phyloP scores from a whole-genome alignment of 2,888 invertebrate species.

The Campoplex capitator region DNA sequence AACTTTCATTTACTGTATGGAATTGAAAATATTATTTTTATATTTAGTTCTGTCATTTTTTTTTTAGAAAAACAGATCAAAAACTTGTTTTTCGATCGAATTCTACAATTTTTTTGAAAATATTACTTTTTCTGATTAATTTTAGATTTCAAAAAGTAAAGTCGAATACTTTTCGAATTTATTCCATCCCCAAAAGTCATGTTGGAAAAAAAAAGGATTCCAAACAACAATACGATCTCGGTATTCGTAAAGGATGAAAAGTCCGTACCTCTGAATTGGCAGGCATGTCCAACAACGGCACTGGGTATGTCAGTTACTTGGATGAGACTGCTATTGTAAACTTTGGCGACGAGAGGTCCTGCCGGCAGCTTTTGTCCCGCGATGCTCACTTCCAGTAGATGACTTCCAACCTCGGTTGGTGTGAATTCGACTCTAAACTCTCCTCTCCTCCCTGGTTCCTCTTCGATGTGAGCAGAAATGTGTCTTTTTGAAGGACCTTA shows the following conservation, averaged over 20 bases:
- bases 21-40: too few relatives aligned
- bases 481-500: slow-evolving; percentile 93
- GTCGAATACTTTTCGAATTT: too few relatives aligned
- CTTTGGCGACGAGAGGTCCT: slow-evolving; percentile 96
- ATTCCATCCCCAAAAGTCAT: too few relatives aligned
- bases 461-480: slow-evolving; percentile 92
- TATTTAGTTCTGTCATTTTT: too few relatives aligned
- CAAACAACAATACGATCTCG: too few relatives aligned
- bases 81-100: too few relatives aligned
- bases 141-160: too few relatives aligned
- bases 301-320: slow-evolving; percentile 97
- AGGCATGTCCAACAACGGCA: slow-evolving; percentile 97
- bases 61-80: too few relatives aligned
- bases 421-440: slow-evolving; percentile 96
- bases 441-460: slow-evolving; percentile 91
- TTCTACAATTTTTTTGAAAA: too few relatives aligned
- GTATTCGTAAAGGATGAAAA: background rate
- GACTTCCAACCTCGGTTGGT: slow-evolving; percentile 97
- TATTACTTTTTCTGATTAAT: too few relatives aligned
- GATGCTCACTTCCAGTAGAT: slow-evolving; percentile 95
- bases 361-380: slow-evolving; percentile 95
- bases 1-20: too few relatives aligned
- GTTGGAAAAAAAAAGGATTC: background rate
- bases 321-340: slow-evolving; percentile 97
- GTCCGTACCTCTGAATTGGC: slow-evolving; percentile 95